Evolutionary conservation across 2,888 invertebrate species (phyloP).

Genomic region (Calliopum simillimum): DNA sequence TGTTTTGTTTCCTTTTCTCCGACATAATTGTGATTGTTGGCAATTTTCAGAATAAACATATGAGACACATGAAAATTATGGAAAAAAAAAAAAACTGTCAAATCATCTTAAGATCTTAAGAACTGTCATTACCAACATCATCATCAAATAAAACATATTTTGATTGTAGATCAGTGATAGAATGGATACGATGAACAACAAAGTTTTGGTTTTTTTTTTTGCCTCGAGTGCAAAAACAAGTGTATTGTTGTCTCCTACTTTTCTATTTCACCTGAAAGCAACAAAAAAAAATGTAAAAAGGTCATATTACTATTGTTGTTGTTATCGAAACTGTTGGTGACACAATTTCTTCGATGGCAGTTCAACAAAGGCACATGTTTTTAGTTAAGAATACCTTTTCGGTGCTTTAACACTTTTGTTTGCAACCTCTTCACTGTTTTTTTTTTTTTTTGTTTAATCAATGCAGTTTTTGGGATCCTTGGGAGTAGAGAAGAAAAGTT

Average conservation of each 20-base stretch:
- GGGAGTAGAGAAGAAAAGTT: background rate
- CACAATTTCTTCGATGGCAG: background rate
- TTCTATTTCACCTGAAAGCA: background rate
- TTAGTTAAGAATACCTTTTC: background rate
- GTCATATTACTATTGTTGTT: conserved; percentile 13
- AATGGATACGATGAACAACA: background rate
- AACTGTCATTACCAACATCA: conserved; percentile 11
- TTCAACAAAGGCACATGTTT: too few relatives aligned
- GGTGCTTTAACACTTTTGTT: background rate
- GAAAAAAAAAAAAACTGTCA: conserved; percentile 1
- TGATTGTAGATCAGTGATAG: background rate
- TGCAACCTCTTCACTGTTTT: background rate
- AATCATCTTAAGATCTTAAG: background rate
- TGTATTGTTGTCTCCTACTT: background rate
- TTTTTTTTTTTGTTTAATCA: background rate
- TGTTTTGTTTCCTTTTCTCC: too few relatives aligned
- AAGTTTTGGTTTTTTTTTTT: background rate
- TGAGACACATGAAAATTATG: too few relatives aligned
- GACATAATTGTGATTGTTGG: too few relatives aligned
- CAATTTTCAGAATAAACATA: too few relatives aligned
- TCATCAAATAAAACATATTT: background rate
- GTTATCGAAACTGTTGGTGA: conserved; percentile 3
- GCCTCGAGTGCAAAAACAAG: background rate
- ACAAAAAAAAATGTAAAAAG: background rate
- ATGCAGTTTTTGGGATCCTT: conserved; percentile 1